These are phyloP conservation scores for Cantharis rufa DNA, from an alignment of 2,888 invertebrate genomes.

Conservation along the genomic window DNA sequence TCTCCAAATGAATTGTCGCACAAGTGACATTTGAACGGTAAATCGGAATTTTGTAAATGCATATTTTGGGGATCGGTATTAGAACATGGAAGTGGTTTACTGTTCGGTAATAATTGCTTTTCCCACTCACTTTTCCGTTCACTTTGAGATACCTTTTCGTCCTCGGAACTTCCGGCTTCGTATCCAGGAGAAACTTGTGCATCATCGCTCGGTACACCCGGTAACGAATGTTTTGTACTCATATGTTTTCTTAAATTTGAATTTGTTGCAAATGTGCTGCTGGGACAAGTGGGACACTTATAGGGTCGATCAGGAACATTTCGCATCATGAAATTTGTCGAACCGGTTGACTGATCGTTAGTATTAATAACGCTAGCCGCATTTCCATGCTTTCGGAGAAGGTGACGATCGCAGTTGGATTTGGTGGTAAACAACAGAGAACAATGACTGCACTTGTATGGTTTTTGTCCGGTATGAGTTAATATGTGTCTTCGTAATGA, in stretches of 20 bases:
- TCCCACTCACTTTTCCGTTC: conserved; percentile 46
- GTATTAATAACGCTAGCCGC: conserved; percentile 52
- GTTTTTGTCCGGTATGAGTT: conserved; percentile 96
- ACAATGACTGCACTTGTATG: conserved; percentile 93
- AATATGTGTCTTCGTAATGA: conserved; percentile 92
- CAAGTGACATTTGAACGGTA: conserved; percentile 90
- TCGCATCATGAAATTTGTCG: conserved; percentile 59
- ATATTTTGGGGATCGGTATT: conserved; percentile 39
- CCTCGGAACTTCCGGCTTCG: conserved; percentile 55
- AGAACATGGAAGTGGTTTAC: conserved; percentile 37
- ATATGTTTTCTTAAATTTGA: conserved; percentile 81
- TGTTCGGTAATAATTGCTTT: conserved; percentile 41
- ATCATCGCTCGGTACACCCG: conserved; percentile 54
- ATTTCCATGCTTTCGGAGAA: conserved; percentile 83
- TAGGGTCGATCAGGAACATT: conserved; percentile 77
- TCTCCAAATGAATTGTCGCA: conserved; percentile 87
- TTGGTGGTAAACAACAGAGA: conserved; percentile 94
- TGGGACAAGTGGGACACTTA: conserved; percentile 80
- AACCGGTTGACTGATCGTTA: conserved; percentile 39
- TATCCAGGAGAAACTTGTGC: conserved; percentile 47
- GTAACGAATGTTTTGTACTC: conserved; percentile 68
- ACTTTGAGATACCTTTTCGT: conserved; percentile 52
- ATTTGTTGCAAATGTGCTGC: conserved; percentile 79
- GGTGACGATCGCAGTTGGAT: conserved; percentile 94
- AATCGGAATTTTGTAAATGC: conserved; percentile 62